These are phyloP conservation scores for Acanthosepion lycidas DNA, from an alignment of 2,888 invertebrate species.

Conservation along the genomic window DNA sequence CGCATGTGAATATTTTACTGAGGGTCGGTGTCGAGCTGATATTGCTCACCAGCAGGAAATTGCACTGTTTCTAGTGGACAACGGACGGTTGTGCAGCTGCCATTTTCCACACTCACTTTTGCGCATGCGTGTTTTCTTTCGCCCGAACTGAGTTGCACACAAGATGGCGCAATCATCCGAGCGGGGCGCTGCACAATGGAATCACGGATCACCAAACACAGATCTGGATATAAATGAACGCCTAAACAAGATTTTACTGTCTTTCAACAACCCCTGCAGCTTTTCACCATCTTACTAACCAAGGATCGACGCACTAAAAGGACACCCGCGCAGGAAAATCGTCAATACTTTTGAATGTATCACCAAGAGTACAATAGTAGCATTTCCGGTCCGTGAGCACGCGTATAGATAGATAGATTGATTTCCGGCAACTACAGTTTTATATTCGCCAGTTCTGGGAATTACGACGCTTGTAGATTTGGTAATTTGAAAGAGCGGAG, in stretches of 20 bases:
- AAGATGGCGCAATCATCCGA: neutral
- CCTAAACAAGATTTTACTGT: neutral
- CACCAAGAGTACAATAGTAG: neutral
- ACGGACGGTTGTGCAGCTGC: neutral
- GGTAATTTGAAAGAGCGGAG: neutral
- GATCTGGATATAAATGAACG: neutral
- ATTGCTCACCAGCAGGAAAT: neutral
- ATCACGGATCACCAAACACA: neutral
- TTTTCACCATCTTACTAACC: neutral
- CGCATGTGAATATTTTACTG: neutral
- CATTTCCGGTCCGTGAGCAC: neutral
- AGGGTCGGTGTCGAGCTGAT: neutral
- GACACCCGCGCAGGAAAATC: neutral
- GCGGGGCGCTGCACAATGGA: constrained; percentile 4
- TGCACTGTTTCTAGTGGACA: neutral
- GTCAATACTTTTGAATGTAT: neutral
- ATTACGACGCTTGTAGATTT: neutral
- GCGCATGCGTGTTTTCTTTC: neutral
- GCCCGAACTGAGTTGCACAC: neutral
- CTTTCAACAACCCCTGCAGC: neutral
- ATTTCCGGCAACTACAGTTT: neutral
- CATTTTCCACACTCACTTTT: neutral
- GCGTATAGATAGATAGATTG: neutral
- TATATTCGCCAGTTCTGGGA: neutral
- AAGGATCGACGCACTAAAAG: neutral